Evolutionary conservation across 2,113 vertebrate genomes (phyloP).

Genomic region (Cacatua alba): DNA sequence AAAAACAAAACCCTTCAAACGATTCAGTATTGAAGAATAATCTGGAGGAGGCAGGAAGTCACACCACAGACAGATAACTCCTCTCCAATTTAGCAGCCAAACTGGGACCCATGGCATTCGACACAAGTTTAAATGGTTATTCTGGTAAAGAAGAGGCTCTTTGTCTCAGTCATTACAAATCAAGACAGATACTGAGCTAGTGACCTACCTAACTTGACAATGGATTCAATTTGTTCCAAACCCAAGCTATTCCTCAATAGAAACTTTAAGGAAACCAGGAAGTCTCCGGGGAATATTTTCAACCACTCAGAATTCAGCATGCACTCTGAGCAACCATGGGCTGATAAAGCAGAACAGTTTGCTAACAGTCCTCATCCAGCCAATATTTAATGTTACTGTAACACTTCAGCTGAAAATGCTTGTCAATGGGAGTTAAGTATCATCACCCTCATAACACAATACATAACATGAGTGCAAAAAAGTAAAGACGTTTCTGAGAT

Average conservation of each 20-base stretch:
- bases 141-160: not conserved
- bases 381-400: not conserved
- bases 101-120: fast-evolving
- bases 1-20: not conserved
- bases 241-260: not conserved
- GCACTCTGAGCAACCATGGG: fast-evolving
- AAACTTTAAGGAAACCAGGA: not conserved
- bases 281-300: not conserved
- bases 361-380: not conserved
- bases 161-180: not conserved
- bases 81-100: not conserved
- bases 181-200: not conserved
- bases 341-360: not conserved
- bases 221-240: not conserved
- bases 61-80: fast-evolving
- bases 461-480: not conserved
- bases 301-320: not conserved
- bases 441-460: not conserved
- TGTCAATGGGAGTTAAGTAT: not conserved
- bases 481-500: not conserved
- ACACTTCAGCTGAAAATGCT: not conserved
- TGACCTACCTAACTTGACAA: not conserved
- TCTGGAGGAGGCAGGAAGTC: not conserved
- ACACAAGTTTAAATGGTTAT: not conserved
- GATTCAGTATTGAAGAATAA: not conserved